phyloP scores from a whole-genome alignment of 2,888 invertebrate species.

The Sylvicola fuscatus region DNA sequence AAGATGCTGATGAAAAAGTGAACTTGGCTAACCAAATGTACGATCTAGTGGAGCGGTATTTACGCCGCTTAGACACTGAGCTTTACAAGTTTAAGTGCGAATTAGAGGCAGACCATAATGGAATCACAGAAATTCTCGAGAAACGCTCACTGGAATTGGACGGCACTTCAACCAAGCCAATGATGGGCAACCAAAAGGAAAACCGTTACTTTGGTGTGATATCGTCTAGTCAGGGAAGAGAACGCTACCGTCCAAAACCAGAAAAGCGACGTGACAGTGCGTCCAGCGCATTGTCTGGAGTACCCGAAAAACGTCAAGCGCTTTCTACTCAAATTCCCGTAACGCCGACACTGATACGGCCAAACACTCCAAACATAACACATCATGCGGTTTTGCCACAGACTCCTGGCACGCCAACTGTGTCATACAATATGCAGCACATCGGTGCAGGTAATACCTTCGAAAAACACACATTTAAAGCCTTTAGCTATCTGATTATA shows the following conservation, averaged over 20 bases:
- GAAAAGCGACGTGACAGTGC: slow-evolving; percentile 56
- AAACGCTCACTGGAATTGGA: slow-evolving; percentile 84
- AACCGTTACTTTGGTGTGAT: slow-evolving; percentile 39
- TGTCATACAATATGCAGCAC: slow-evolving; percentile 54
- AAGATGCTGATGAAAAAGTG: slow-evolving; percentile 94
- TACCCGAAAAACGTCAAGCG: slow-evolving; percentile 17
- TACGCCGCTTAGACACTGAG: slow-evolving; percentile 69
- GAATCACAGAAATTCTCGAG: slow-evolving; percentile 88
- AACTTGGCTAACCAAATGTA: slow-evolving; percentile 85
- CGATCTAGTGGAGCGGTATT: slow-evolving; percentile 83
- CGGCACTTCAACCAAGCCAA: slow-evolving; percentile 29
- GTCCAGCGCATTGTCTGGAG: slow-evolving; percentile 16
- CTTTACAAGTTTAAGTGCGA: slow-evolving; percentile 97
- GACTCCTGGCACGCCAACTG: slow-evolving; percentile 14
- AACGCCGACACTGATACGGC: slow-evolving; percentile 17
- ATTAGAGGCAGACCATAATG: slow-evolving; percentile 95
- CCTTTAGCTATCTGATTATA: not conserved
- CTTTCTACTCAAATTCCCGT: slow-evolving; percentile 10
- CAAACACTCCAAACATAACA: slow-evolving; percentile 6
- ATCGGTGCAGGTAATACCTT: slow-evolving; percentile 40
- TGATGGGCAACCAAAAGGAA: slow-evolving; percentile 57
- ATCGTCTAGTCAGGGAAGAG: slow-evolving; percentile 7
- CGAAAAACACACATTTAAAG: not conserved
- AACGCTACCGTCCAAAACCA: slow-evolving; percentile 34
- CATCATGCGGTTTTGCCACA: slow-evolving; percentile 11